These are phyloP conservation scores for Aldabrachelys gigantea DNA, from an alignment of 2,113 vertebrate genomes.

Conservation along the genomic window DNA sequence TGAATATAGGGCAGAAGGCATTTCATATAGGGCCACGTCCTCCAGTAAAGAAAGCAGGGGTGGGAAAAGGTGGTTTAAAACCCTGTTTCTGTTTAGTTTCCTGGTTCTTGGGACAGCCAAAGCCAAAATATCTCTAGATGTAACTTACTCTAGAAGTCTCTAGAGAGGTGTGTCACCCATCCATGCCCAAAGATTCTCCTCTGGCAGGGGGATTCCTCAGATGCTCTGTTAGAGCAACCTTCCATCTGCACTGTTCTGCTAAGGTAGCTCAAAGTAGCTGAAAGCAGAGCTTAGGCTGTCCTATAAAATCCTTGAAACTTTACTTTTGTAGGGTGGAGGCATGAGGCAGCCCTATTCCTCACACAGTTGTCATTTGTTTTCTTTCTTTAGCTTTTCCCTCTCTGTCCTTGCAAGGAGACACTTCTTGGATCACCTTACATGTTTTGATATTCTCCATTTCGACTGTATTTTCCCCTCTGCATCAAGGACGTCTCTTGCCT, in stretches of 20 bases:
- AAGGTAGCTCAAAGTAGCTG: background rate
- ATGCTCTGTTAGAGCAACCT: background rate
- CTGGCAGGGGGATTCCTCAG: background rate
- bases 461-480: background rate
- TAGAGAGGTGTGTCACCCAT: background rate
- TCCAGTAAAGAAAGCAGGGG: background rate
- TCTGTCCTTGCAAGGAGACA: background rate
- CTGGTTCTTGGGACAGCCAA: background rate
- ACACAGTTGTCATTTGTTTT: background rate
- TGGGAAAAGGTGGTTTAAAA: background rate
- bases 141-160: background rate
- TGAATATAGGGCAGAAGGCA: background rate
- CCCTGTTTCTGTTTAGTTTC: background rate
- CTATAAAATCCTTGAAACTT: background rate
- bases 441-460: background rate
- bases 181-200: background rate
- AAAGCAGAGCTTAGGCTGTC: background rate
- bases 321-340: background rate
- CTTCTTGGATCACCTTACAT: background rate
- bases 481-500: background rate
- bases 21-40: background rate
- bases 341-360: background rate
- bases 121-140: background rate
- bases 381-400: background rate
- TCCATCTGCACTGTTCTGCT: background rate